phyloP scores from a whole-genome alignment of 2,797 vertebrate species.

The Danio choprae region DNA sequence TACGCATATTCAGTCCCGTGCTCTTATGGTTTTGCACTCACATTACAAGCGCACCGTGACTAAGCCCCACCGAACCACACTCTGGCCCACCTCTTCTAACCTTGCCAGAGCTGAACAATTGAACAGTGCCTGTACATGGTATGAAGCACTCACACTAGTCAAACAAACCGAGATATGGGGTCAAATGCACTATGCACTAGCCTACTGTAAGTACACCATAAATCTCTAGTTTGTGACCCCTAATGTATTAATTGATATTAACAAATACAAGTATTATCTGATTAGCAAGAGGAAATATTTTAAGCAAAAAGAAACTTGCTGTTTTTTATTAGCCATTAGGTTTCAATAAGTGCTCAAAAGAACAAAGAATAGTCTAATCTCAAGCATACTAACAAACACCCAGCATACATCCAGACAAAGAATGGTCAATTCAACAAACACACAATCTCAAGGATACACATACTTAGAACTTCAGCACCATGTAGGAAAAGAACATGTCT shows the following conservation, averaged over 20 bases:
- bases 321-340: constrained; percentile 17
- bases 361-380: constrained; percentile 33
- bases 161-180: too few species aligned
- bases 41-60: too few species aligned
- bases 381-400: constrained; percentile 24
- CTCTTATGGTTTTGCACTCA: too few species aligned
- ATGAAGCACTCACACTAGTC: too few species aligned
- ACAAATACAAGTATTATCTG: constrained; percentile 13
- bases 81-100: too few species aligned
- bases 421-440: neutral
- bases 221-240: neutral
- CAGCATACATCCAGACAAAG: constrained; percentile 9
- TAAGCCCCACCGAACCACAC: too few species aligned
- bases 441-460: neutral
- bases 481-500: constrained; percentile 1
- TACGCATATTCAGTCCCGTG: too few species aligned
- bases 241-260: neutral
- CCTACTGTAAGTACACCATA: too few species aligned
- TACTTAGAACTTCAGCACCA: constrained; percentile 14
- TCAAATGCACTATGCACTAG: too few species aligned
- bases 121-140: too few species aligned
- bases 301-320: constrained; percentile 22
- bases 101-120: too few species aligned
- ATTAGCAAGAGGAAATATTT: neutral
- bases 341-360: constrained; percentile 17